Evolutionary conservation across 53 echinoderm and acorn worm species (phyloP), one percentile per base, ranked within the genome.

Genomic region (Pentamera pediparva): DNA sequence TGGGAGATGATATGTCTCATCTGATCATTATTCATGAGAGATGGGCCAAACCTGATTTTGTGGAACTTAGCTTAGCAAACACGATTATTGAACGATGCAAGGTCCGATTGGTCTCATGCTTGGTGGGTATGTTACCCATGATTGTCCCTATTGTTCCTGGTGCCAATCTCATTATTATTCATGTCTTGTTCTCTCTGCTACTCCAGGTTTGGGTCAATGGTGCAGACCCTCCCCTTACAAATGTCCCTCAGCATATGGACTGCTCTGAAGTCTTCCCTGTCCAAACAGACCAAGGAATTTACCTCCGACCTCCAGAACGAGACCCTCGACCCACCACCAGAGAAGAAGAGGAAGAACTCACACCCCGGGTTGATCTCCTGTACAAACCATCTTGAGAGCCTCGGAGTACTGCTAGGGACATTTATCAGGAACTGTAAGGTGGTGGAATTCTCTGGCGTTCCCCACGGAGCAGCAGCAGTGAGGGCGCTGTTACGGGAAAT

Each of bases 401-500:
- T 67, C 3, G 45, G 43, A 12, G 18, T 25, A 43, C 41, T 67
- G 25, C 45, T 67, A 30, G 67, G 43, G 15, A 38, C 38, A 27
- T 20, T 67, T 8, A 3, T 67, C 3, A 67, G 67, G 29, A 67
- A 67, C 30, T 67, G 67, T 26, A 67, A 43, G 45, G 67, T 67
- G 26, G 38, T 67, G 37, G 67, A 67, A 67, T 67, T 43, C 45
- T 43, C 67, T 38, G 27, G 10, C 5, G 38, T 67, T 18, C 67
- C 28, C 10, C 67, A 67, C 12, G 67, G 67, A 17, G 29, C 48
- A 67, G 30, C 40, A 17, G 28, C 67, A 67, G 17, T 67, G 38
- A 27, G 25, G 15, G 28, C 19, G 15, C 19, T 37, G 18, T n/a
- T 67, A 28, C 67, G 45, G 25, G 26, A 67, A 4, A 21, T 67